Evolutionary conservation across 2,888 invertebrate genomes (phyloP).

Genomic region (Cristatella mucedo): DNA sequence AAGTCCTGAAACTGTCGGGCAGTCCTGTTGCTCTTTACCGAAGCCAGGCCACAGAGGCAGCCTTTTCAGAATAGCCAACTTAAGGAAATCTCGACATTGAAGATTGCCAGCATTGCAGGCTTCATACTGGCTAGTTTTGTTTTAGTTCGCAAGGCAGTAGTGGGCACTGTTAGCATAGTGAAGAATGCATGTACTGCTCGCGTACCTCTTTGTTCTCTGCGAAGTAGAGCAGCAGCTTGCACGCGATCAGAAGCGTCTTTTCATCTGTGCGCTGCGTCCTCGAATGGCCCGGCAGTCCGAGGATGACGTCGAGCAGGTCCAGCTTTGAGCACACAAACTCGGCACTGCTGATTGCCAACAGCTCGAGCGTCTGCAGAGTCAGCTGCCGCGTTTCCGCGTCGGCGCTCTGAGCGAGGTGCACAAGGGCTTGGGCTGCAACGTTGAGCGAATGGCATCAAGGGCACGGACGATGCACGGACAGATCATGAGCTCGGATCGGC

Average conservation of each 20-base stretch:
- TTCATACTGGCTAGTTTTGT: no score
- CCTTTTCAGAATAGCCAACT: no score
- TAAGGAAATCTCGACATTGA: no score
- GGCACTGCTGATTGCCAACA: slow-evolving; percentile 30
- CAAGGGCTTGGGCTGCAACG: slow-evolving; percentile 27
- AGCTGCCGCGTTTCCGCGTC: slow-evolving; percentile 27
- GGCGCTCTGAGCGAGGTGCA: slow-evolving; percentile 19
- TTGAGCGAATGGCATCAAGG: no score
- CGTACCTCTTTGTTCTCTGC: slow-evolving; percentile 26
- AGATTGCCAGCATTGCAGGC: no score
- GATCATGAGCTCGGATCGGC: no score
- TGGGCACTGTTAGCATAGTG: no score
- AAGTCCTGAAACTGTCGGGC: no score
- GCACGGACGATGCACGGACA: no score
- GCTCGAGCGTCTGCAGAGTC: slow-evolving; percentile 28
- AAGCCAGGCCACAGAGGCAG: no score
- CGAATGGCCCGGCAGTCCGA: slow-evolving; percentile 25
- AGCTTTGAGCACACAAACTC: slow-evolving; percentile 32
- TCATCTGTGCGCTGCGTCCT: slow-evolving; percentile 22
- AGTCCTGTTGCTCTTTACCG: no score
- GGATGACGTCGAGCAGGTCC: slow-evolving; percentile 20
- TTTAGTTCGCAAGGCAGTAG: no score
- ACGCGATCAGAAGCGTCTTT: slow-evolving; percentile 24
- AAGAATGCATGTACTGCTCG: not conserved
- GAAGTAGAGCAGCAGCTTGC: slow-evolving; percentile 32